Conservation (phyloP, 2,888 invertebrate species). For the Amitus sp. region DNA sequence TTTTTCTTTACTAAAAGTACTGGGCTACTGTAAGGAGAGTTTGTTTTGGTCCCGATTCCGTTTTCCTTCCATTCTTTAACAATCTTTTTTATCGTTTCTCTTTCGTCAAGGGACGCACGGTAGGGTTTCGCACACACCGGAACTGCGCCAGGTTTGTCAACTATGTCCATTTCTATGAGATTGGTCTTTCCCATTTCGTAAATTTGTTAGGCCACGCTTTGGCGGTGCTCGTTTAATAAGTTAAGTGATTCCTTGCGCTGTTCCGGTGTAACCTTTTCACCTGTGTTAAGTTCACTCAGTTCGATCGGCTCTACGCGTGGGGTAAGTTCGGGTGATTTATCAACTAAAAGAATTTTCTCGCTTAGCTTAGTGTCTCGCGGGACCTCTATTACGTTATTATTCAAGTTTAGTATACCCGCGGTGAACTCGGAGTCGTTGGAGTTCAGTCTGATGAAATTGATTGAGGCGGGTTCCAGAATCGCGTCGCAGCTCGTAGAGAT, state of each 20-base stretch:
- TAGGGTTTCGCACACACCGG: slow-evolving; percentile 22
- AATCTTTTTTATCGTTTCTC: slow-evolving; percentile 26
- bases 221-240: slow-evolving; percentile 7
- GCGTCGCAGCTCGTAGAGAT: neutral
- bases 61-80: slow-evolving; percentile 28
- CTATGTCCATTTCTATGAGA: slow-evolving; percentile 16
- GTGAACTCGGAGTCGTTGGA: too few relatives aligned
- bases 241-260: slow-evolving; percentile 8
- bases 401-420: too few relatives aligned
- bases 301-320: slow-evolving; percentile 9
- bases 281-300: slow-evolving; percentile 13
- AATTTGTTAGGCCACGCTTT: slow-evolving; percentile 8
- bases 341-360: neutral
- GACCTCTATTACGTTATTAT: too few relatives aligned
- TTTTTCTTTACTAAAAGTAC: slow-evolving; percentile 31
- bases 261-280: neutral
- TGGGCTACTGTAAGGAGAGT: slow-evolving; percentile 32
- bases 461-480: slow-evolving; percentile 11
- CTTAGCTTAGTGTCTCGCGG: neutral
- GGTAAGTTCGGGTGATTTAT: neutral
- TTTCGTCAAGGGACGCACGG: slow-evolving; percentile 20
- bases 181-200: slow-evolving; percentile 14
- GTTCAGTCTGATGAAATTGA: slow-evolving; percentile 18
- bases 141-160: slow-evolving; percentile 8
- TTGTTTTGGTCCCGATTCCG: slow-evolving; percentile 27